Evolutionary conservation across 2,888 invertebrate species (phyloP), one percentile per base, ranked within the genome.

Genomic region (Dusona sp.): DNA sequence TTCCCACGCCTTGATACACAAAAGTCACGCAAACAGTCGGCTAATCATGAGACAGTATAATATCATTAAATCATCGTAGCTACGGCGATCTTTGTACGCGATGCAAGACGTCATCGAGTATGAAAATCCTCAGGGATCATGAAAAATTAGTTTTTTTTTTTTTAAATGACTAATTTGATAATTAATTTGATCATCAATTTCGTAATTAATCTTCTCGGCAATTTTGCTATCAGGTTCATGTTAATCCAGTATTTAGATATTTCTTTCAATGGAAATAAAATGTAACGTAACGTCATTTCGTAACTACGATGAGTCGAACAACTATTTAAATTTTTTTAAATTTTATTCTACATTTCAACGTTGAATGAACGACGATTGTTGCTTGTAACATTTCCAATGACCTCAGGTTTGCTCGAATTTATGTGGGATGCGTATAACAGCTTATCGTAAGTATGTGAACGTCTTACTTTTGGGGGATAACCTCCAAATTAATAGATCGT

Each of bases 1-100:
- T 89, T 90, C 89, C 87, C 89, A 89, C 88, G 89, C 84, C 84
- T 85, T 87, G 84, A 83, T 87, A 75, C 83, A 78, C 78, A 70
- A 84, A 22, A 78, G 65, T 65, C 78, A 83, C 72, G 64, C 29
- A 64, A 87, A 83, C 83, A 80, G 80, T 77, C 83, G 68, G 74
- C 42, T 64, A 70, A 81, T 78, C 83, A 83, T 78, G 85, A 79
- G 68, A 25, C 38, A 68, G 65, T 75, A 72, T 54, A 72, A 67
- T 48, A 73, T 36, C 42, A 61, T 64, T 54, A 65, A 64, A 42
- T 38, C 16, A 51, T 67, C 42, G 74, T 67, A 22, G 57, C 54
- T n/a, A 6, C 74, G 19, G 38, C 9, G 7, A 70, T 70, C n/a
- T 19, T 48, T 19, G 7, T 48, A 48, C 19, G 16, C 45, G 48